phyloP scores from a whole-genome alignment of 2,797 vertebrate genomes.

The Pangasius krempfi region DNA sequence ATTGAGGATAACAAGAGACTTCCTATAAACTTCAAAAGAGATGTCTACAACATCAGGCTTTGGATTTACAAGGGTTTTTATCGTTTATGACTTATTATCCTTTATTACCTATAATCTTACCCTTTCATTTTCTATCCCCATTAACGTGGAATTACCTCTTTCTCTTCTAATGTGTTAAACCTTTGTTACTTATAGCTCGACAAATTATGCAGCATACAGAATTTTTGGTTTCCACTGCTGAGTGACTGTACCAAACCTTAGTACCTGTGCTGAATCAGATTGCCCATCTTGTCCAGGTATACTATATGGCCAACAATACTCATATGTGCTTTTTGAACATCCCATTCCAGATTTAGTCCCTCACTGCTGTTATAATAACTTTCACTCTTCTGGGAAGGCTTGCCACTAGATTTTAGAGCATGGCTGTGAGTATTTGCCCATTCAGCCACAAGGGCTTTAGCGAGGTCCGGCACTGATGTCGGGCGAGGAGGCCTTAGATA shows the following conservation, averaged over 20 bases:
- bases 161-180: not conserved
- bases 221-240: not conserved
- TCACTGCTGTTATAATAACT: not conserved
- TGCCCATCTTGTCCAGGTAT: not conserved
- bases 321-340: not conserved
- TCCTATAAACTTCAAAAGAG: not conserved
- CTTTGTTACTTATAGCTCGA: not conserved
- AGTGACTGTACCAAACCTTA: not conserved
- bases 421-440: not conserved
- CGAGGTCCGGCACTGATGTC: not conserved
- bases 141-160: not conserved
- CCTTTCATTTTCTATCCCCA: not conserved
- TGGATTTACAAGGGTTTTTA: slow-evolving; percentile 5
- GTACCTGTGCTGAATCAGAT: not conserved
- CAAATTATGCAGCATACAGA: not conserved
- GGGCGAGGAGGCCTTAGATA: not conserved
- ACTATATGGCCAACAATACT: too few species aligned
- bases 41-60: not conserved
- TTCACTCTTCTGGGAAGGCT: not conserved
- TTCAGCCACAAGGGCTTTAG: not conserved
- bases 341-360: not conserved
- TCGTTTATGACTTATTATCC: not conserved
- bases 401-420: not conserved
- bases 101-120: not conserved
- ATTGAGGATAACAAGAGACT: not conserved